Base-by-base conservation (phyloP, 2,113 vertebrate species). In the Girardinichthys multiradiatus region DNA sequence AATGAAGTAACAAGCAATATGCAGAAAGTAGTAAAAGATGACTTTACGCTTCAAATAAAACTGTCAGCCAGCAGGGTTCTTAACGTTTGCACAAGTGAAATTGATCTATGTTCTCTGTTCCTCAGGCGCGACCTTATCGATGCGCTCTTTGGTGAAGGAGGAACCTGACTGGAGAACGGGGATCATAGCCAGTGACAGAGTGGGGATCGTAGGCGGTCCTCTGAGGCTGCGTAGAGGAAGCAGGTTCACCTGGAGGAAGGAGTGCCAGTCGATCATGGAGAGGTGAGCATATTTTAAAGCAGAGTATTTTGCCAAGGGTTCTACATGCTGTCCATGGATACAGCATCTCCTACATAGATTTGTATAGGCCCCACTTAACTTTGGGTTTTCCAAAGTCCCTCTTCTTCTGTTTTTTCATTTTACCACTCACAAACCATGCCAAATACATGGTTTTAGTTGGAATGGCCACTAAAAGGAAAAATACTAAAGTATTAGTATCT, bases 171-270 rank as follows among this genome's bases (percentile, higher is more conserved):
- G 94, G 94, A 91, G 94, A 77, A 83, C 91, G 4, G 91, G 93
- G 15, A 90, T 93, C 79, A 91, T 94, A 69, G 80, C 91, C 0
- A 90, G 85, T 0, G 94, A 94, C 65, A 81, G 91, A 67, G 79
- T 84, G 0, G 88, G 88, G 59, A 72, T 92, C 8, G 89, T 89
- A n/a, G 88, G 89, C 0, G 94, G 93, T 2, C 92, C 93, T 28
- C 89, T 95, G 33, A 92, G 95, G 87, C 86, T 95, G 72, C 92
- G 95, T 1, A 87, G 95, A 78, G 95, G 95, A 58, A 95, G 95
- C 83, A 87, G 95, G 68, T 95, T 95, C 87, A 95, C 95, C 73
- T 95, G 95, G 95, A 95, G 94, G 85, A 95, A 95, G 90, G 95
- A 95, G 89, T 95, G 95, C 74, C 94, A 95, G 61, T 93, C 94